phyloP scores from a whole-genome alignment of 2,797 vertebrate species.

The Esox lucius region DNA sequence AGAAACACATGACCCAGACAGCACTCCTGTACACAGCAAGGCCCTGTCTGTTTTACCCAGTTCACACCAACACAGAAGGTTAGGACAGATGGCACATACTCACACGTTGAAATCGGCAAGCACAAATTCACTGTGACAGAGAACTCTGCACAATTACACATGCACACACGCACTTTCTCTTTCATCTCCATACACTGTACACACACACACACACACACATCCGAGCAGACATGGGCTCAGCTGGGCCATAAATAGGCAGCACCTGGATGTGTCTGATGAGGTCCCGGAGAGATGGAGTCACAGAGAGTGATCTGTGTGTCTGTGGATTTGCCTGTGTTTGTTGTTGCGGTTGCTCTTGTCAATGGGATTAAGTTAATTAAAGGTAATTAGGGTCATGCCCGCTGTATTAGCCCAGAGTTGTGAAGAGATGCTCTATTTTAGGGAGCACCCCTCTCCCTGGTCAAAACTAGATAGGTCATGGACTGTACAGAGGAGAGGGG shows the following conservation, averaged over 20 bases:
- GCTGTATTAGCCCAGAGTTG: slow-evolving; percentile 53
- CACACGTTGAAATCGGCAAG: not conserved
- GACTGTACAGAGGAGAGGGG: not conserved
- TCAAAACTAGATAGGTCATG: not conserved
- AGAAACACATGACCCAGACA: slow-evolving; percentile 62
- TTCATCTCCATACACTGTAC: not conserved
- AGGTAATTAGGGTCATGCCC: slow-evolving; percentile 62
- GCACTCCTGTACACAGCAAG: slow-evolving; percentile 58
- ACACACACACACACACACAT: slow-evolving; percentile 20
- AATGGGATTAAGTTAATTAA: slow-evolving; percentile 63
- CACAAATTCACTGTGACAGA: slow-evolving; percentile 4
- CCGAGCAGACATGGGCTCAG: not conserved
- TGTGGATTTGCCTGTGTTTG: slow-evolving; percentile 29
- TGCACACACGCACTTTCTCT: not conserved
- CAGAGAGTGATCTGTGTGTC: not conserved
- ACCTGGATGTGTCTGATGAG: slow-evolving; percentile 48
- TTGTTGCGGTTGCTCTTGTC: slow-evolving; percentile 34
- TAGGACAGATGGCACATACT: slow-evolving; percentile 25
- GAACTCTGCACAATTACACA: not conserved
- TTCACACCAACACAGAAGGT: slow-evolving; percentile 20
- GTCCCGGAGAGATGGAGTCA: slow-evolving; percentile 19
- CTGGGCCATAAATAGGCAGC: slow-evolving; percentile 51
- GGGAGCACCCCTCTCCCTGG: slow-evolving; percentile 30
- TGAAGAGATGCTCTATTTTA: slow-evolving; percentile 55
- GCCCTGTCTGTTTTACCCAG: slow-evolving; percentile 18